Conservation (phyloP, 2,797 vertebrate genomes). For the Crocidura indochinensis region DNA sequence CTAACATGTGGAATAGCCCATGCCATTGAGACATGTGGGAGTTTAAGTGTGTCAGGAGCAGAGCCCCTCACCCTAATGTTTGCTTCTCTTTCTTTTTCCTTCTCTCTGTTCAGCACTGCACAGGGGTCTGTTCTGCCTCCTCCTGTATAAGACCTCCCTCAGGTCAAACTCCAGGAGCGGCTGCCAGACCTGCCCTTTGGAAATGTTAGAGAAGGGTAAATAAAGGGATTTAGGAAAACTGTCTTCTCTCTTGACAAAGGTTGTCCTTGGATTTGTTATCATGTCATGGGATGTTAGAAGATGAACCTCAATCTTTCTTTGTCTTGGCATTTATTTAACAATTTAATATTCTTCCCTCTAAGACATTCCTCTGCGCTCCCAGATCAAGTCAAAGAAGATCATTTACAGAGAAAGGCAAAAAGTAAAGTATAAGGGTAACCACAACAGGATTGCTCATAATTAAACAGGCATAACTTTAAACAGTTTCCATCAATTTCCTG, state of each 20-base stretch:
- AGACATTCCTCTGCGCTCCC: accelerated
- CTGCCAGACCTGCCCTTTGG: neutral
- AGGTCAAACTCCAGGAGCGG: neutral
- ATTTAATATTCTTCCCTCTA: neutral
- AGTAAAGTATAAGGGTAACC: neutral
- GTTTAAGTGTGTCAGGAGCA: neutral
- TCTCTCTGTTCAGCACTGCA: neutral
- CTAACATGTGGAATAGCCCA: neutral
- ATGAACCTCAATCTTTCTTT: neutral
- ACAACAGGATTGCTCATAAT: neutral
- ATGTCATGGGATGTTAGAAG: neutral
- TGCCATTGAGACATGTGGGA: neutral
- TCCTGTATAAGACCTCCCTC: neutral
- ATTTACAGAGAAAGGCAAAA: slow-evolving; percentile 17
- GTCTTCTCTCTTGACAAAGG: neutral
- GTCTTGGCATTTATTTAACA: neutral
- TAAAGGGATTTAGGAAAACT: neutral
- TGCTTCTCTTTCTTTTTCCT: neutral
- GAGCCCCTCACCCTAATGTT: too few species aligned
- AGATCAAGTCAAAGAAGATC: neutral
- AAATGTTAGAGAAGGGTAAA: slow-evolving; percentile 1
- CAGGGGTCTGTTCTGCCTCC: neutral
- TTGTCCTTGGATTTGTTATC: slow-evolving; percentile 4
- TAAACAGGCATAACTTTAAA: neutral
- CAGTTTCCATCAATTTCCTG: neutral